These are phyloP conservation scores for Schlechtendalia chinensis DNA, from an alignment of 1,140 invertebrate genomes.

Conservation along the genomic window DNA sequence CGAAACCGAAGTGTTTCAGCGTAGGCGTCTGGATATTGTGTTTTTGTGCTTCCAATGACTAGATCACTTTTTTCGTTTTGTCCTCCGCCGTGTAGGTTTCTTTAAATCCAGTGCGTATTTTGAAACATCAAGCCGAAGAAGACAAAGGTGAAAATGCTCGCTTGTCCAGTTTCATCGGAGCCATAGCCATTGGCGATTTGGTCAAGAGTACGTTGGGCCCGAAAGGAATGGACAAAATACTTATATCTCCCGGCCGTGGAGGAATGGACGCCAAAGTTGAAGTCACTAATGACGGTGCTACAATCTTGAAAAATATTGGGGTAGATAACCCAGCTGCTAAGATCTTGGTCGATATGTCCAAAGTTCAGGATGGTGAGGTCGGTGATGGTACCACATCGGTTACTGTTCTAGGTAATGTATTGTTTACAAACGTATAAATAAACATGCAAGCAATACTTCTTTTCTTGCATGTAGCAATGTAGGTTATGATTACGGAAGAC, in stretches of 20 bases:
- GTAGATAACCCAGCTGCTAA: constrained; percentile 99
- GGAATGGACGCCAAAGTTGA: constrained; percentile 71
- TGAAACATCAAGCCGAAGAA: constrained; percentile 94
- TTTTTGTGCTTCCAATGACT: too few relatives aligned
- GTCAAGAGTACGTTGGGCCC: constrained; percentile 98
- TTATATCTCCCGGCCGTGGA: constrained; percentile 79
- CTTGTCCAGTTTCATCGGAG: constrained; percentile 95
- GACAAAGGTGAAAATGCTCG: constrained; percentile 95
- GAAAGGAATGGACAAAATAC: constrained; percentile 99
- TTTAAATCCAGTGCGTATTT: constrained; percentile 88
- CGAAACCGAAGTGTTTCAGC: not conserved
- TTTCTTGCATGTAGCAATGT: not conserved
- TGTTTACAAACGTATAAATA: not conserved
- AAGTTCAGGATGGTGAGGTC: constrained; percentile 98
- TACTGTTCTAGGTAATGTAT: constrained; percentile 76
- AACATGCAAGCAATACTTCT: not conserved
- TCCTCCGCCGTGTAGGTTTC: constrained; percentile 65
- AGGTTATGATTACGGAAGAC: not conserved
- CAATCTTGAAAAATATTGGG: constrained; percentile 93
- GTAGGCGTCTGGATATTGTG: not conserved
- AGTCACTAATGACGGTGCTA: constrained; percentile 99
- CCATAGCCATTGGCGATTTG: constrained; percentile 96
- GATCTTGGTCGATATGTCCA: constrained; percentile 96
- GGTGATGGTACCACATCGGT: constrained; percentile 99
- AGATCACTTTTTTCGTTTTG: not conserved